These are phyloP conservation scores for Heptranchias perlo DNA, from an alignment of 2,113 vertebrate genomes.

Conservation along the genomic window DNA sequence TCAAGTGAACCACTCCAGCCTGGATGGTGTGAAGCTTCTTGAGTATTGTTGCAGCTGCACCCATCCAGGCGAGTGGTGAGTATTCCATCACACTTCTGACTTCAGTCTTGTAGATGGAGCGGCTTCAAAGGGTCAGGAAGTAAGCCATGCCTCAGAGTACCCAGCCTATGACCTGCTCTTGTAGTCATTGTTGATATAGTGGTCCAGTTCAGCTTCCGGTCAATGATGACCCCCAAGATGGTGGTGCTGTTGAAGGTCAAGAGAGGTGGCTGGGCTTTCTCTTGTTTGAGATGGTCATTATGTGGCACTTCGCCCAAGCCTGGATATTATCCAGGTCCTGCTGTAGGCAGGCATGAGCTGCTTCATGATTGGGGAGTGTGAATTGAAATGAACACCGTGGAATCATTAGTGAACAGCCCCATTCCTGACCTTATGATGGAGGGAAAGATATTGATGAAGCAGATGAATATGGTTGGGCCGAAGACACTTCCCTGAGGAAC, in stretches of 20 bases:
- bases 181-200: background rate
- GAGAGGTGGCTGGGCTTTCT: background rate
- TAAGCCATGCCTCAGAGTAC: background rate
- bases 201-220: background rate
- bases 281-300: background rate
- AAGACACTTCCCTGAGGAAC: background rate
- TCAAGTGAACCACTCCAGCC: background rate
- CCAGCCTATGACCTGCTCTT: background rate
- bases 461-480: background rate
- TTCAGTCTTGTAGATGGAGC: background rate
- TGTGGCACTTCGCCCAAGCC: background rate
- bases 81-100: background rate
- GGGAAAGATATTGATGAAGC: background rate
- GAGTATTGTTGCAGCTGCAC: background rate
- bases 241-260: background rate
- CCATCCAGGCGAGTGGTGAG: background rate
- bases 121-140: background rate
- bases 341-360: background rate
- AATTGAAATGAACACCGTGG: too few relatives aligned
- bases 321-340: background rate
- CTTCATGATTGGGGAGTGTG: too few relatives aligned
- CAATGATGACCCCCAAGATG: background rate
- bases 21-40: background rate
- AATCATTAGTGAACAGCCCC: too few relatives aligned
- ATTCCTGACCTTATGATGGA: background rate